These are phyloP conservation scores for Eidolon dupreanum DNA, from an alignment of 2,797 vertebrate genomes.

Conservation along the genomic window DNA sequence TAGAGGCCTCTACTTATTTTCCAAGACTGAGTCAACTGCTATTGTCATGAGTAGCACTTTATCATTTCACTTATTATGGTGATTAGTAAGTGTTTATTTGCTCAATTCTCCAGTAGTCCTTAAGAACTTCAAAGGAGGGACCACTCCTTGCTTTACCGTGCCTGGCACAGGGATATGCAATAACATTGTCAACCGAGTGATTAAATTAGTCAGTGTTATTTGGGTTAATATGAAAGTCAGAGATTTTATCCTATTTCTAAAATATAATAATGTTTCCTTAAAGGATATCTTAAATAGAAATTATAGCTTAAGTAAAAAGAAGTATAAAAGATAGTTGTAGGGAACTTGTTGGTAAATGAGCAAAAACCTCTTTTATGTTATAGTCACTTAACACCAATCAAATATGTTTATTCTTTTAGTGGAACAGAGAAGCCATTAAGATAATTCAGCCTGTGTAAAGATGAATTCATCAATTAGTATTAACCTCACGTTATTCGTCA, in stretches of 20 bases:
- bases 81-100: not conserved
- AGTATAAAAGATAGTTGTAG: not conserved
- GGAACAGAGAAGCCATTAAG: slow-evolving; percentile 11
- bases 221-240: not conserved
- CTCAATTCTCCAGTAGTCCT: not conserved
- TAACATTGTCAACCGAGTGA: not conserved
- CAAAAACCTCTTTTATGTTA: not conserved
- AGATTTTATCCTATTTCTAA: not conserved
- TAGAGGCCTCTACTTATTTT: not conserved
- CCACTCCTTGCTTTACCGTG: not conserved
- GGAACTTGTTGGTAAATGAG: not conserved
- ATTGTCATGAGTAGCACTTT: not conserved
- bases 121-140: not conserved
- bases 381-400: not conserved
- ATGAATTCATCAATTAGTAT: not conserved
- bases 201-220: not conserved
- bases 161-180: not conserved
- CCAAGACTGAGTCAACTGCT: not conserved
- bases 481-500: slow-evolving; percentile 10
- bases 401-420: not conserved
- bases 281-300: not conserved
- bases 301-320: not conserved
- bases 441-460: slow-evolving; percentile 17
- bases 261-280: not conserved
- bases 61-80: not conserved